These are phyloP conservation scores for Agapornis canus DNA, from an alignment of 2,797 vertebrate species.

Conservation along the genomic window DNA sequence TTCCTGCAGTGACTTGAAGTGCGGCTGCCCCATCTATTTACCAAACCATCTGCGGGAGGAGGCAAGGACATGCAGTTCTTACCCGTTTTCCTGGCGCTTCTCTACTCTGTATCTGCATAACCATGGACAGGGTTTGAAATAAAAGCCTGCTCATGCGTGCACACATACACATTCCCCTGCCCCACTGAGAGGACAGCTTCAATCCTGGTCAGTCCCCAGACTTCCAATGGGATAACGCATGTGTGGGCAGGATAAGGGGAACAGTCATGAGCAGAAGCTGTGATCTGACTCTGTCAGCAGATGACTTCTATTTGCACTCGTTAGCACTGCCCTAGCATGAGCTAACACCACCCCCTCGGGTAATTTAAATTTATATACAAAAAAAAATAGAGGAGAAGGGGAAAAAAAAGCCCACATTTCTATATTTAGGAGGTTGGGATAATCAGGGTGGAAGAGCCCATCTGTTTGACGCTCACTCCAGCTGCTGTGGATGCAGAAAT, in stretches of 20 bases:
- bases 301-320: conserved; percentile 80
- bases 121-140: neutral
- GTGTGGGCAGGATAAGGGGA: neutral
- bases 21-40: neutral
- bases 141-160: neutral
- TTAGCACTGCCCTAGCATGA: conserved; percentile 79
- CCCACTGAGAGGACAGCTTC: neutral
- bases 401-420: conserved; percentile 66
- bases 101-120: neutral
- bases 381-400: neutral
- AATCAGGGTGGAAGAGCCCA: conserved; percentile 86
- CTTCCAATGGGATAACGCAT: neutral
- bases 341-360: conserved; percentile 80
- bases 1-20: neutral
- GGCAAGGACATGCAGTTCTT: neutral
- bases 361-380: conserved; percentile 81
- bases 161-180: neutral
- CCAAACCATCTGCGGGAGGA: neutral
- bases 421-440: conserved; percentile 85
- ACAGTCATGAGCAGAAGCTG: conserved; percentile 46
- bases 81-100: neutral
- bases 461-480: conserved; percentile 82
- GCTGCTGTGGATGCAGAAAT: conserved; percentile 78
- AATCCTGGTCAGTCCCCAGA: neutral
- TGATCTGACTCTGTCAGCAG: conserved; percentile 70